Evolutionary conservation across 2,113 vertebrate species (phyloP).

Genomic region (Neomonachus schauinslandi): DNA sequence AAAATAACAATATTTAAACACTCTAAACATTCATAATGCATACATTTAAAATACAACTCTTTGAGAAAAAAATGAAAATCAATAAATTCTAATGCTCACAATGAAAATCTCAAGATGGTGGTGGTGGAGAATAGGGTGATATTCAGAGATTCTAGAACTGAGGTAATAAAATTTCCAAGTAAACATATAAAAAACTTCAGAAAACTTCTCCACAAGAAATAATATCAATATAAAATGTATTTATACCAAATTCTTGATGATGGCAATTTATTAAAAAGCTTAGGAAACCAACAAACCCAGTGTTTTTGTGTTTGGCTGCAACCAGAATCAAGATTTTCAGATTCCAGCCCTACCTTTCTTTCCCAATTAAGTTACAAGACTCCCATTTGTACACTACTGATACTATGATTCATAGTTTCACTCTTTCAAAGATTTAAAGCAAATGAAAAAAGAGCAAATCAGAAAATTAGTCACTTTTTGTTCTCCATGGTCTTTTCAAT

Average conservation of each 20-base stretch:
- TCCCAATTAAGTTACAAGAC: constrained; percentile 45
- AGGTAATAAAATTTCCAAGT: constrained; percentile 19
- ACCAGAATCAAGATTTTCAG: constrained; percentile 74
- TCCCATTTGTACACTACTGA: constrained; percentile 45
- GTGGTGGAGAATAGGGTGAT: not conserved
- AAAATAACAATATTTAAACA: constrained; percentile 38
- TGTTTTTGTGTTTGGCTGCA: constrained; percentile 65
- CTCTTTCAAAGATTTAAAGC: constrained; percentile 62
- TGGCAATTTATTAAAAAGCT: constrained; percentile 36
- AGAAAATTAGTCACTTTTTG: constrained; percentile 63
- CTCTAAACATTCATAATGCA: not conserved
- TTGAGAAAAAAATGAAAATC: constrained; percentile 61
- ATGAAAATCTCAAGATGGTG: not conserved
- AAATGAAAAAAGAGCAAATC: constrained; percentile 59
- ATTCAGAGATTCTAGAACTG: constrained; percentile 13
- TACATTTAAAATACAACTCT: constrained; percentile 43
- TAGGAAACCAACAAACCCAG: constrained; percentile 67
- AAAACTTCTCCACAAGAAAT: constrained; percentile 67
- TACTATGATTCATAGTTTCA: constrained; percentile 16
- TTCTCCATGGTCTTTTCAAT: constrained; percentile 71
- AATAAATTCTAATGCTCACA: constrained; percentile 37
- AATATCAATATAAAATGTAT: constrained; percentile 59
- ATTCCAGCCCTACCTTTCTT: constrained; percentile 30
- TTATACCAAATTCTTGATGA: constrained; percentile 53
- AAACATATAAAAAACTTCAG: constrained; percentile 56